These are phyloP conservation scores for Phrynocephalus vlangalii DNA, from an alignment of 2,797 vertebrate species.

Conservation along the genomic window DNA sequence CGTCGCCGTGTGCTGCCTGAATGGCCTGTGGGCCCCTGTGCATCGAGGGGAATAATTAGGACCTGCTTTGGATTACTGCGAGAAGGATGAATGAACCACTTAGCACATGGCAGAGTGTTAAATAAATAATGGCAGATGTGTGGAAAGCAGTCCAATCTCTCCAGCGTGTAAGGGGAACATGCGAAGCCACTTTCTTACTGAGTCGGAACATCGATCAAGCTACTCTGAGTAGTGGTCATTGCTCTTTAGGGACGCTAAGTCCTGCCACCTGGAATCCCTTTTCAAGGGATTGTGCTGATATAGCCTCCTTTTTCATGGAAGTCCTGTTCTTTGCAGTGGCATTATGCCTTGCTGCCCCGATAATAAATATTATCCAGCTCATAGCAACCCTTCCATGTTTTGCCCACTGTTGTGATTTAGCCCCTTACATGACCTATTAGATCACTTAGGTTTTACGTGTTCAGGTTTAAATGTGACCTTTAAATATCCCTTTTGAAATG, in stretches of 20 bases:
- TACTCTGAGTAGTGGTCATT: background rate
- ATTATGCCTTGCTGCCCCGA: background rate
- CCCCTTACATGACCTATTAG: background rate
- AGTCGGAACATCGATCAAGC: background rate
- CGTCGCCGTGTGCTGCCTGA: background rate
- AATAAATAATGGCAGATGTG: background rate
- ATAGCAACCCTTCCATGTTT: background rate
- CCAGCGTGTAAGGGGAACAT: background rate
- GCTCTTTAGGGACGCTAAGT: background rate
- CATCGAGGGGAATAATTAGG: background rate
- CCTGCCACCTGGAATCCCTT: background rate
- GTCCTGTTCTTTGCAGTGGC: background rate
- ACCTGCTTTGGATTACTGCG: background rate
- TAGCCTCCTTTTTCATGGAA: background rate
- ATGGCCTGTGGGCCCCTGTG: background rate
- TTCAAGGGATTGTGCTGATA: background rate
- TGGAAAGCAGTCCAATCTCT: background rate
- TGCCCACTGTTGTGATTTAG: background rate
- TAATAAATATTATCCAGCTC: background rate
- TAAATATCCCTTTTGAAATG: background rate
- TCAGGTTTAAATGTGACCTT: conserved; percentile 18
- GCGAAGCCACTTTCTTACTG: background rate
- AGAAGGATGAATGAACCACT: background rate
- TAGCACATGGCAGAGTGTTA: background rate
- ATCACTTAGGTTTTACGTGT: background rate